These are phyloP conservation scores for Mustela nigripes DNA, from an alignment of 2,113 vertebrate genomes.

Conservation along the genomic window DNA sequence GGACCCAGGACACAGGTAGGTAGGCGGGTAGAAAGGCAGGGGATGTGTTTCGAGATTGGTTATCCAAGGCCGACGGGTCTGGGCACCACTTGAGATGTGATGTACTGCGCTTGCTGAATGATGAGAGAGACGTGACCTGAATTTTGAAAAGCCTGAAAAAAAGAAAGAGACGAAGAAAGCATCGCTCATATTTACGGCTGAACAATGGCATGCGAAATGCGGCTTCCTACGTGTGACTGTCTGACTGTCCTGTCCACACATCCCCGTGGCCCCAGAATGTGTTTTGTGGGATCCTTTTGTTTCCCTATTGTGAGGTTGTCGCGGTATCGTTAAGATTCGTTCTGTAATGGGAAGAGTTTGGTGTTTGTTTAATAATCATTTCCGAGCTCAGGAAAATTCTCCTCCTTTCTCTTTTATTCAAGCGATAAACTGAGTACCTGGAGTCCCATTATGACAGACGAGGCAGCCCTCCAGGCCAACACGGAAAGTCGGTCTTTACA, in stretches of 20 bases:
- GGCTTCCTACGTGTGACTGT: background rate
- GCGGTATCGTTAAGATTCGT: constrained; percentile 1
- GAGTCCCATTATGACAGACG: background rate
- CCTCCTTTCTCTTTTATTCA: constrained; percentile 36
- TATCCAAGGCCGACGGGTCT: background rate
- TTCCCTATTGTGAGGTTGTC: background rate
- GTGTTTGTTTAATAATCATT: constrained; percentile 17
- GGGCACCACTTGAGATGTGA: background rate
- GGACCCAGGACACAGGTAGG: background rate
- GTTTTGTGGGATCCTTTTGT: constrained; percentile 23
- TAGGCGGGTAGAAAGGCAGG: background rate
- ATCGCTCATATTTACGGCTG: background rate
- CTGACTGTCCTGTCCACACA: background rate
- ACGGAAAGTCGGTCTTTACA: constrained; percentile 12
- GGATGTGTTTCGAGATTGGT: background rate
- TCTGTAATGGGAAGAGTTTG: background rate
- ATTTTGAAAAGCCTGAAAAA: constrained; percentile 53
- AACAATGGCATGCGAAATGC: background rate
- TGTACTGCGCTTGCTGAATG: constrained; percentile 23
- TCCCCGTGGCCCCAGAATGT: background rate
- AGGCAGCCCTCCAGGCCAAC: background rate
- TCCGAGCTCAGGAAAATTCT: constrained; percentile 15
- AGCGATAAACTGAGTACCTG: constrained; percentile 44
- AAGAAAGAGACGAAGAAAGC: background rate
- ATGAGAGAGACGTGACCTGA: constrained; percentile 39